Conservation (phyloP, 2,888 invertebrate species). For the Pardosa pseudoannulata region DNA sequence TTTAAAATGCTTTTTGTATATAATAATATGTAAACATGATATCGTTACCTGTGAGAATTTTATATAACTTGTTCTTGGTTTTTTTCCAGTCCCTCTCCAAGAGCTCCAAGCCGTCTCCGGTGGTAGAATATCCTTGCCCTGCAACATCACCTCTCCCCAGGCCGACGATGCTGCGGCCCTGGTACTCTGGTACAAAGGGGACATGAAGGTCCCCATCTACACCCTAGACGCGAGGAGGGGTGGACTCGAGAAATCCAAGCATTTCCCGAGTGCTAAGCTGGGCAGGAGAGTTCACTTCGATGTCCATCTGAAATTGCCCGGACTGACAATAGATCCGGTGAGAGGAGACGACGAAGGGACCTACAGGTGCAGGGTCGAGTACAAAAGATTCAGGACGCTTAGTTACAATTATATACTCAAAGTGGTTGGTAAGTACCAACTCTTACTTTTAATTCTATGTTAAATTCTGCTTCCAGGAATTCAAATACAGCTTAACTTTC, state of each 20-base stretch:
- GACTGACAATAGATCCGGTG: constrained; percentile 62
- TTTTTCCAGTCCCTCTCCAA: constrained; percentile 24
- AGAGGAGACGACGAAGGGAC: constrained; percentile 62
- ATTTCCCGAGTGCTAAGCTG: constrained; percentile 65
- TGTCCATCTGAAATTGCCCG: constrained; percentile 48
- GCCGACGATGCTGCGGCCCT: constrained; percentile 61
- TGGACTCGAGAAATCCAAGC: constrained; percentile 63
- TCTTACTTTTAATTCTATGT: too few species aligned
- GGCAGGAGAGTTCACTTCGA: constrained; percentile 65
- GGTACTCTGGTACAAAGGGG: constrained; percentile 72
- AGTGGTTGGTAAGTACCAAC: constrained; percentile 69
- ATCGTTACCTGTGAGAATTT: too few species aligned
- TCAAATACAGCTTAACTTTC: too few species aligned
- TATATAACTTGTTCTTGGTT: too few species aligned
- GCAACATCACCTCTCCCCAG: constrained; percentile 66
- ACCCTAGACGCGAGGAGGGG: constrained; percentile 66
- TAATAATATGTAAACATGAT: too few species aligned
- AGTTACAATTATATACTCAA: constrained; percentile 59
- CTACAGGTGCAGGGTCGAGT: constrained; percentile 70
- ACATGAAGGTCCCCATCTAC: constrained; percentile 71
- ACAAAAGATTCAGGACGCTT: constrained; percentile 65
- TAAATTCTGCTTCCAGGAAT: too few species aligned
- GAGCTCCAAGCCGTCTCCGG: constrained; percentile 69
- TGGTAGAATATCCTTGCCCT: constrained; percentile 57
- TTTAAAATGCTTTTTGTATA: too few species aligned